Base-by-base conservation (phyloP, 2,113 vertebrate genomes). In the Tragelaphus strepsiceros region DNA sequence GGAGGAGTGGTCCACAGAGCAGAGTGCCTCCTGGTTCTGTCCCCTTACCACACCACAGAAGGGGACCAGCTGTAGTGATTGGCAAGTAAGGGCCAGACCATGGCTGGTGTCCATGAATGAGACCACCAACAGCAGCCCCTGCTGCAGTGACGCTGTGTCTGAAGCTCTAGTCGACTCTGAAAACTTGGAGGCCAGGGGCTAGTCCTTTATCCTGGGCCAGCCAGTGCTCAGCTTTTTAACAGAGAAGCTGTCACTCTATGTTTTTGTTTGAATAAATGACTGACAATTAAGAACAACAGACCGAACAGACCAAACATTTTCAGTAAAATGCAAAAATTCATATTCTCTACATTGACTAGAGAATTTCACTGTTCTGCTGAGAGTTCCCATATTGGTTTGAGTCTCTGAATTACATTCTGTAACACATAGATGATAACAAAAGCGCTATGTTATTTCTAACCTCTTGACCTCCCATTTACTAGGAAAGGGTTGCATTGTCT, bases 401-500 rank as follows among this genome's bases (percentile, higher is more conserved):
- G 35, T 26, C 91, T 84, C 91, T 85, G n/a, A 88, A 88, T 96
- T 88, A 24, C 30, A 32, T 87, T 32, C 58, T 6, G 43, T 6
- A n/a, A 49, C 43, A 67, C 90, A 78, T 12, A 64, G 24, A 71
- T 84, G 62, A 26, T 17, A 89, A 80, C 32, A 21, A 2, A 6
- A 84, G 19, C 19, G 43, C 58, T 81, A n/a, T 80, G 54, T 54
- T 64, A 64, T 26, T 82, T 89, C 92, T 62, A 74, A 94, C 59
- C 51, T 94, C 51, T 49, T 80, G 91, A 86, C 46, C 64, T 56
- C 30, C 54, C 54, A 4, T 51, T 88, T 64, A 53, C 28, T 30
- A 94, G 74, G 53, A 77, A 81, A 94, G 92, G 32, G 53, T 77
- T 83, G 35, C 59, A 49, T 91, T 56, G 3, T 58, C 74, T 88